Evolutionary conservation across 2,888 invertebrate genomes (phyloP).

Genomic region (Sussaba pulchella): DNA sequence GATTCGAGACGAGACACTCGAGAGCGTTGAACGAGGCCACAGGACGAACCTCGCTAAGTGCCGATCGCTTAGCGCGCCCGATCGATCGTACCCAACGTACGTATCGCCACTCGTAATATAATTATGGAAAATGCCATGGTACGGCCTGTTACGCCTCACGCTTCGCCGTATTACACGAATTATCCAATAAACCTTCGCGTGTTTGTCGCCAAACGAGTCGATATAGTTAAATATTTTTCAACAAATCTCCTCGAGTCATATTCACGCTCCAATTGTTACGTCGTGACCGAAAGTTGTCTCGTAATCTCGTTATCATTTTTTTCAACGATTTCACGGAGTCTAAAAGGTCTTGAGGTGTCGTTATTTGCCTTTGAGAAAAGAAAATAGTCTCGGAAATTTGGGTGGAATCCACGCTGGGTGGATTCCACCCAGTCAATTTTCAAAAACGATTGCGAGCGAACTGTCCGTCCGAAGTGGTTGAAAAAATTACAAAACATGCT

Average conservation of each 20-base stretch:
- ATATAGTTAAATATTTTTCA: constrained; percentile 26
- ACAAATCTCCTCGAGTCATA: not conserved
- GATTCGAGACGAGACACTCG: not conserved
- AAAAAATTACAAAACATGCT: no score
- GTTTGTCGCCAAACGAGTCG: constrained; percentile 19
- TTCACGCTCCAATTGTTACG: not conserved
- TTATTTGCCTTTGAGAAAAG: not conserved
- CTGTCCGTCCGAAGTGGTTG: no score
- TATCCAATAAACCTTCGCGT: constrained; percentile 58
- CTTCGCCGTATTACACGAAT: constrained; percentile 46
- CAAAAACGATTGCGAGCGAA: no score
- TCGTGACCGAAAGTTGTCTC: not conserved
- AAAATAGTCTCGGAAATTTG: not conserved
- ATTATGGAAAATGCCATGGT: constrained; percentile 42
- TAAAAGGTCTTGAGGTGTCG: no score
- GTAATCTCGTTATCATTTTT: not conserved
- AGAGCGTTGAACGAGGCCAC: constrained; percentile 17
- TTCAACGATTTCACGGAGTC: not conserved
- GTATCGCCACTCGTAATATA: constrained; percentile 8
- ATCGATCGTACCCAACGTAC: not conserved
- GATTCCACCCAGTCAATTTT: no score
- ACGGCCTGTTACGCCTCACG: constrained; percentile 12
- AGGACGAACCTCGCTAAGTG: constrained; percentile 11
- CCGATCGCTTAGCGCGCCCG: constrained; percentile 24
- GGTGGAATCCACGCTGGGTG: no score